Evolutionary conservation across 2,113 vertebrate genomes (phyloP), one percentile per base, ranked within the genome.

Genomic region (Thunnus thynnus): DNA sequence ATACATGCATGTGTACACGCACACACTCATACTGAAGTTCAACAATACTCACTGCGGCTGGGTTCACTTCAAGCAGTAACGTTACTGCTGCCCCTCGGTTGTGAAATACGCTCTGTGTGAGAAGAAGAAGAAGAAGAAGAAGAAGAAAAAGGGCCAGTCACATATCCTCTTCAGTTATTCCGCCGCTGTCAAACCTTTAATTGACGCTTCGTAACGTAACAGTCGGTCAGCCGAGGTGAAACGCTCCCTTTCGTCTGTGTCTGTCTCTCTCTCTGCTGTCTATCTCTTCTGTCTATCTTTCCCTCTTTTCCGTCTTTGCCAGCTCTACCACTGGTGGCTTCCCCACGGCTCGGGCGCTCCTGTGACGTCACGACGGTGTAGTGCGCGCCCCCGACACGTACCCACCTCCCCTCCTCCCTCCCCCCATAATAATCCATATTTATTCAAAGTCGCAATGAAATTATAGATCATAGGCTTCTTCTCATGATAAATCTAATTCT

Each of bases 21-120:
- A 51, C 69, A 46, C 66, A 8, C 62, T 14, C 70, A 3, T 22
- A 46, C 76, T 85, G 80, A 91, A 91, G 48, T 92, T 91, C 69
- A 80, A 70, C 6, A 41, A 41, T 83, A 92, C 92, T 93, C 91
- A 93, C 90, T 89, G 92, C 88, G 83, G 89, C 90, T 70, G 80
- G 83, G 82, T 81, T 78, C 36, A 41, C 36, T 41, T 41, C 36
- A 41, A 41, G 36, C 36, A 41, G 32, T 6, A 78, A 83, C 85
- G 51, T 25, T 18, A 2, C 46, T 73, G 68, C 9, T 41, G 36
- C 36, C 71, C 86, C 71, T 46, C 71, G 80, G 75, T 80, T 74
- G 85, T 80, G 84, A 84, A 90, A 85, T 73, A 65, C 70, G 83
- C 69, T 61, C 58, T 20, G 57, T 66, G 72, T 52, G 47, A 67